phyloP scores from a whole-genome alignment of 2,797 vertebrate genomes.

The Urophycis tenuis region DNA sequence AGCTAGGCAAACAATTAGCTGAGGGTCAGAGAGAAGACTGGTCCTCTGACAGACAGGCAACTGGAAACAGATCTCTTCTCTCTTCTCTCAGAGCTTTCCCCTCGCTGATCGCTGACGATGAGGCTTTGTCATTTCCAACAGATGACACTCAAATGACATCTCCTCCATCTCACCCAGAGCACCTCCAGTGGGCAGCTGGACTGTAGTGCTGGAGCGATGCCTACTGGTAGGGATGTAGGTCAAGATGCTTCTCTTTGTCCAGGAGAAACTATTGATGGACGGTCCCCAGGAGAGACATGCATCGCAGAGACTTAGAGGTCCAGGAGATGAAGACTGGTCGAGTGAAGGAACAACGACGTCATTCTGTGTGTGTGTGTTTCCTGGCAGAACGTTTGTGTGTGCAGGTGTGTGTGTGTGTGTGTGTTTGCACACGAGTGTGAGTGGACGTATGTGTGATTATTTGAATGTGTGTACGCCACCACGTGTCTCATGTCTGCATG shows the following conservation, averaged over 20 bases:
- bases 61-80: too few relatives aligned
- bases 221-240: not conserved
- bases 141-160: too few relatives aligned
- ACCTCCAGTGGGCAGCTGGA: too few relatives aligned
- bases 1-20: not conserved
- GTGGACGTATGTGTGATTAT: not conserved
- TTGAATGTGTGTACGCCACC: conserved; percentile 5
- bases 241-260: not conserved
- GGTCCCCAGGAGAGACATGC: conserved; percentile 26
- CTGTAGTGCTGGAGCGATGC: not conserved
- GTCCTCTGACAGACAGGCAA: not conserved
- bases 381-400: not conserved
- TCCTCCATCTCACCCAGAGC: too few relatives aligned
- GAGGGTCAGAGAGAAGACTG: not conserved
- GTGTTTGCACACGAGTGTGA: not conserved
- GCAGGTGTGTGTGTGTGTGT: conserved; percentile 13
- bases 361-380: conserved; percentile 2
- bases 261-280: conserved; percentile 34
- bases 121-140: too few relatives aligned
- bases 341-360: not conserved
- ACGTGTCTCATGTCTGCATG: not conserved
- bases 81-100: not conserved
- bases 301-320: conserved; percentile 30
- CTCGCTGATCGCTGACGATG: too few relatives aligned
- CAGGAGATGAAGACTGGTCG: conserved; percentile 24